A percentile compares a stretch with the other conserved stretches of the same genome.
Evolutionary conservation across 1,140 invertebrate genomes (phyloP).

Genomic region (Ectropis grisescens): DNA sequence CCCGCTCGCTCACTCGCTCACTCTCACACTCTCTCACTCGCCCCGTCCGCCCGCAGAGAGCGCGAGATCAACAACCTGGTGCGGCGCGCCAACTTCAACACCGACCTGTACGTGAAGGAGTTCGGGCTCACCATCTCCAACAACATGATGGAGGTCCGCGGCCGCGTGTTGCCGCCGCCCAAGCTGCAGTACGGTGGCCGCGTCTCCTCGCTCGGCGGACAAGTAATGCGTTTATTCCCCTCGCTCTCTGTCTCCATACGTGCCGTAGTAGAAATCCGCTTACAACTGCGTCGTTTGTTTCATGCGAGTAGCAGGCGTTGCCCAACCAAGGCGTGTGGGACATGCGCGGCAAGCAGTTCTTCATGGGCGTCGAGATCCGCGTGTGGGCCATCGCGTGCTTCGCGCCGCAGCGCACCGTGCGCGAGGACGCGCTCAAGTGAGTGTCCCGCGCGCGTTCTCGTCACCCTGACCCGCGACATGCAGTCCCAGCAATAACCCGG

Average conservation of each 20-base stretch:
- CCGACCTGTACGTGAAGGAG: slow-evolving; percentile 98
- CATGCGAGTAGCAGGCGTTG: slow-evolving; percentile 95
- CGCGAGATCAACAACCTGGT: slow-evolving; percentile 98
- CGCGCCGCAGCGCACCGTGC: slow-evolving; percentile 96
- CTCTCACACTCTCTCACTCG: no score
- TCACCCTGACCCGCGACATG: no score
- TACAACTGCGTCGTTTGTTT: no score
- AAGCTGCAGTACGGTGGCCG: slow-evolving; percentile 99
- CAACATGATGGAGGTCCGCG: slow-evolving; percentile 99
- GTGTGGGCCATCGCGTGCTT: slow-evolving; percentile 99
- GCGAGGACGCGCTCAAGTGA: slow-evolving; percentile 94
- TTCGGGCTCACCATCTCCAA: slow-evolving; percentile 98
- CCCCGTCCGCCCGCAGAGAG: slow-evolving; percentile 85
- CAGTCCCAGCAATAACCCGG: no score
- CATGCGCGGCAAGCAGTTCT: slow-evolving; percentile 99
- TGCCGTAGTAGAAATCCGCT: no score
- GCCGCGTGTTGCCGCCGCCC: slow-evolving; percentile 95
- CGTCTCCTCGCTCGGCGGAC: slow-evolving; percentile 86
- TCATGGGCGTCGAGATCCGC: slow-evolving; percentile 98
- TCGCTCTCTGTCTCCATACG: no score
- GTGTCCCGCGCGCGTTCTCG: no score
- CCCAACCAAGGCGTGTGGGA: slow-evolving; percentile 99
- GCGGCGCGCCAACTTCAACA: slow-evolving; percentile 97
- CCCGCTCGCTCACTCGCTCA: no score
- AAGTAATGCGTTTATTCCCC: no score